Evolutionary conservation across 1,140 invertebrate species (phyloP), one percentile per base, ranked within the genome.

Genomic region (Lepidurus apus): DNA sequence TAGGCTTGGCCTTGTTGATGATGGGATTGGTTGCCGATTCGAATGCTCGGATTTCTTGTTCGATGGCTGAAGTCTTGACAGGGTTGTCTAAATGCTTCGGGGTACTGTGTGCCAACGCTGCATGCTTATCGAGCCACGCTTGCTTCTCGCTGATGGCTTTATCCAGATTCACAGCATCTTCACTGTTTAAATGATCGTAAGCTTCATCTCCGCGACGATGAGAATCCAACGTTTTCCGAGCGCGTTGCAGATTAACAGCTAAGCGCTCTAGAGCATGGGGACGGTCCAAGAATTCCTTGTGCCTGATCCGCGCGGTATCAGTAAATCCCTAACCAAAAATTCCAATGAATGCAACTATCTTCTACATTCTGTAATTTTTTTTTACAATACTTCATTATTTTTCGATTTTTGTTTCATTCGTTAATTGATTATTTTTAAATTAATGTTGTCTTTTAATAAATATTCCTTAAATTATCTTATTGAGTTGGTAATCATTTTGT

Each of bases 1-100:
- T 93, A 8, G 94, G 94, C 84, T 94, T 94, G 26, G 93, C 92
- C 85, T 95, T 96, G 83, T 93, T 94, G 73, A 96, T 85, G 79
- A 95, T 91, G 1, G 92, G 91, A 81, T 87, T 89, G 42, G 93
- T 89, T 9, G 85, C 87, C 75, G 83, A 89, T 81, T 95, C 92
- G 81, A 95, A 89, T 43, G 85, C 86, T 88, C 92, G 84, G 9
- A 83, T 79, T 83, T 93, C 91, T 78, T 89, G 85, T 74, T 90
- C 88, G 78, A 97, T 92, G 82, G 94, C 90, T 45, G 90, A 88
- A n/a, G 90, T 88, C 80, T 91, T 91, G 78, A 96, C 87, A 10
- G 91, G 89, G 73, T 94, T 91, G 81, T 87, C 82, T 73, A 85
- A 83, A 81, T 84, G 90, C 85, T 82, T 90, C 84, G 81, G 90